Evolutionary conservation across 2,888 invertebrate genomes (phyloP).

Genomic region (Acronicta psi): DNA sequence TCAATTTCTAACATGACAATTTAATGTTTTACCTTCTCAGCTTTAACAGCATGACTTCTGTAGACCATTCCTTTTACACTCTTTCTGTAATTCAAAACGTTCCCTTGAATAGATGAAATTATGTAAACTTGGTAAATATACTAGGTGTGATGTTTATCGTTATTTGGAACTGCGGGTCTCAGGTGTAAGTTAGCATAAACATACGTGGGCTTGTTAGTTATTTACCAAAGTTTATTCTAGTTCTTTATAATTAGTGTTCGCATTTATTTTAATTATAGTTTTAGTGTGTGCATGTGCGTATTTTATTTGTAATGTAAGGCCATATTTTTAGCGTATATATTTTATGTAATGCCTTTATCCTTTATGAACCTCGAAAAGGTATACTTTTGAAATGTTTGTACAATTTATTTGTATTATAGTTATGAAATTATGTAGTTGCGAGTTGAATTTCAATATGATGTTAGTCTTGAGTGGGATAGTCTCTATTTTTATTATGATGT

Average conservation of each 20-base stretch:
- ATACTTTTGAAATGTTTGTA: constrained; percentile 55
- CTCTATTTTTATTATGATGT: constrained; percentile 70
- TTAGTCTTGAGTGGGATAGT: constrained; percentile 62
- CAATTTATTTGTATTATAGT: constrained; percentile 52
- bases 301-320: constrained; percentile 42
- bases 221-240: constrained; percentile 59
- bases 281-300: constrained; percentile 48
- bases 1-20: constrained; percentile 42
- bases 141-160: constrained; percentile 16
- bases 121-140: constrained; percentile 51
- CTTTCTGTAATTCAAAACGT: not conserved
- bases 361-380: constrained; percentile 34
- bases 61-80: constrained; percentile 29
- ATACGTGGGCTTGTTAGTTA: constrained; percentile 43
- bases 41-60: constrained; percentile 3
- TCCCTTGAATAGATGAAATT: constrained; percentile 9
- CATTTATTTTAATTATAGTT: constrained; percentile 57
- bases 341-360: constrained; percentile 44
- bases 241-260: constrained; percentile 43
- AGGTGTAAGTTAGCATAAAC: constrained; percentile 13
- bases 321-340: constrained; percentile 50
- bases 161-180: constrained; percentile 13
- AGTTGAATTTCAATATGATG: constrained; percentile 61
- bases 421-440: constrained; percentile 47
- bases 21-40: constrained; percentile 2